Conservation (phyloP, 2,797 vertebrate species). For the Sebastes minor region DNA sequence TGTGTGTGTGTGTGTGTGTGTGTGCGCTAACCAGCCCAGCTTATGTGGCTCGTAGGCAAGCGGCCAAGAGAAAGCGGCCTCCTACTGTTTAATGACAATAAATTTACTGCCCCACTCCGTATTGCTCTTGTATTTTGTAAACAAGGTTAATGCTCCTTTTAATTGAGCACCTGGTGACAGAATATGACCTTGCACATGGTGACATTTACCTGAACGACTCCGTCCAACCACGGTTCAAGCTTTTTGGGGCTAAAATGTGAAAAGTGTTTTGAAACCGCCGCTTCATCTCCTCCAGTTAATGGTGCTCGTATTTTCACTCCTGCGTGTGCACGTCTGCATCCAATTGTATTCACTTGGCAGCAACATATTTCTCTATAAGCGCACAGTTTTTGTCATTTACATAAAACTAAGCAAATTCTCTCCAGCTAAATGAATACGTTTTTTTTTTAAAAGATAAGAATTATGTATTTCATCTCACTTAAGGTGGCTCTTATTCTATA, state of each 20-base stretch:
- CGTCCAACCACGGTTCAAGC: conserved; percentile 13
- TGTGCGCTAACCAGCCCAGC: conserved; percentile 77
- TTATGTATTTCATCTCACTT: conserved; percentile 65
- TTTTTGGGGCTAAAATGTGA: not conserved
- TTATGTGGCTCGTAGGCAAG: conserved; percentile 81
- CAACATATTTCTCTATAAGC: not conserved
- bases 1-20: conserved; percentile 10
- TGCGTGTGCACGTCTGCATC: not conserved
- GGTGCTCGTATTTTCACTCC: not conserved
- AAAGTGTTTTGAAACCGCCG: not conserved
- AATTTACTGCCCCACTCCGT: conserved; percentile 91
- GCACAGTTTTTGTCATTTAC: not conserved
- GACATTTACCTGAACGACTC: conserved; percentile 80
- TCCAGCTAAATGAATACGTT: not conserved
- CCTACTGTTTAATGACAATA: conserved; percentile 96
- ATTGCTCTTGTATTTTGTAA: conserved; percentile 95
- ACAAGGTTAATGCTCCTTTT: conserved; percentile 96
- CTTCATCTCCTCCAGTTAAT: not conserved
- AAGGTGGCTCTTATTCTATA: conserved; percentile 64
- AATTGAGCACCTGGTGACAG: conserved; percentile 93
- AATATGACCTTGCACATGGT: conserved; percentile 86
- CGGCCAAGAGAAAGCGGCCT: conserved; percentile 87
- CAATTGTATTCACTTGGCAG: not conserved
- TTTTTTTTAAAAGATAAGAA: conserved; percentile 24
- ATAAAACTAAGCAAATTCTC: not conserved